Percentiles rank a stretch among this genome's conserved stretches.
Evolutionary conservation across 2,888 invertebrate genomes (phyloP).

Genomic region (Perithous albicinctus): DNA sequence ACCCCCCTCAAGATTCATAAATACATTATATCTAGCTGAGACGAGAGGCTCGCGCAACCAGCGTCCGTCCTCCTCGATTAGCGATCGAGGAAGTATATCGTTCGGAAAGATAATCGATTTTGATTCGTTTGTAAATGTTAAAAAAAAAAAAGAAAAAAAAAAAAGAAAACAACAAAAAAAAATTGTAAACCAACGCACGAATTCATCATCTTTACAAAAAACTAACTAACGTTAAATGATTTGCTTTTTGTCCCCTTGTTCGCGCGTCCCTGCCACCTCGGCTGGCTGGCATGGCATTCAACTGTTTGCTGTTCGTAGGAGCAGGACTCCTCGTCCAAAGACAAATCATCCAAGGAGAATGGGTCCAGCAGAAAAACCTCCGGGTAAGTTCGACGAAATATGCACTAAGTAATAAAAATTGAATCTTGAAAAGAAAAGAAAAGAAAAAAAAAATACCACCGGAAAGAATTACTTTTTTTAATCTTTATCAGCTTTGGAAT

Average conservation of each 20-base stretch:
- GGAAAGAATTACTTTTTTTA: too few relatives aligned
- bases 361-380: constrained; percentile 86
- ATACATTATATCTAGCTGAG: constrained; percentile 66
- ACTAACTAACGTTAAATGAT: constrained; percentile 81
- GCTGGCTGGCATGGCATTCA: constrained; percentile 84
- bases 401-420: background rate
- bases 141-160: constrained; percentile 37
- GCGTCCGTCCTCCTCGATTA: constrained; percentile 61
- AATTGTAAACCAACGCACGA: constrained; percentile 52
- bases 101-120: constrained; percentile 46
- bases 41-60: constrained; percentile 66
- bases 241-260: constrained; percentile 84
- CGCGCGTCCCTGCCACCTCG: constrained; percentile 84
- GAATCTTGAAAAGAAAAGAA: too few relatives aligned
- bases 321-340: constrained; percentile 83
- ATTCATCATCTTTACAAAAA: constrained; percentile 71
- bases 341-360: constrained; percentile 87
- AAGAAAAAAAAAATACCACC: too few relatives aligned
- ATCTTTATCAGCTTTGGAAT: too few relatives aligned
- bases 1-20: constrained; percentile 52
- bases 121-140: constrained; percentile 46
- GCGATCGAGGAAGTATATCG: constrained; percentile 53
- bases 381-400: constrained; percentile 84
- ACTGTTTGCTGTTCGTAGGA: constrained; percentile 84
- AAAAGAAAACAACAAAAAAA: constrained; percentile 38